Evolutionary conservation across 2,113 vertebrate genomes (phyloP).

Genomic region (Syngnathus floridae): DNA sequence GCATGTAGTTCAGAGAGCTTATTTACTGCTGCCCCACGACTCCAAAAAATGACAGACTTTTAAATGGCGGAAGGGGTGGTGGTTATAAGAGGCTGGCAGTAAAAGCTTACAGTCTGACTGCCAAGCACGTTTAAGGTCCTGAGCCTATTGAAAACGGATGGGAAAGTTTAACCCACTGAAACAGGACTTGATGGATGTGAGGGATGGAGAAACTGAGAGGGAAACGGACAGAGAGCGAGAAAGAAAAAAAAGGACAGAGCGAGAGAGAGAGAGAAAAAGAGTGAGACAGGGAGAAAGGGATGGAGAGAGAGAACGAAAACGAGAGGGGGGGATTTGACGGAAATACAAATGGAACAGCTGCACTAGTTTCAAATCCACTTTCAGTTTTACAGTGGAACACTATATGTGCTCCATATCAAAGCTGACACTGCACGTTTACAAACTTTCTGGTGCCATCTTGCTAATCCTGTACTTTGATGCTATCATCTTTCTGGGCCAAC

Average conservation of each 20-base stretch:
- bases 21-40: conserved; percentile 43
- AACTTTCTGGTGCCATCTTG: conserved; percentile 61
- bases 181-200: conserved; percentile 47
- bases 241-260: not conserved
- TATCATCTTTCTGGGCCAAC: conserved; percentile 54
- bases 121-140: conserved; percentile 61
- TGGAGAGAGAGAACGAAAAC: conserved; percentile 6
- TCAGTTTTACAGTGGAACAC: conserved; percentile 67
- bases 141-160: conserved; percentile 61
- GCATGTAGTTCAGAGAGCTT: conserved; percentile 42
- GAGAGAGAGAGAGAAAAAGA: conserved; percentile 11
- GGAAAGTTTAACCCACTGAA: conserved; percentile 62
- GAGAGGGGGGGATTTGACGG: conserved; percentile 8
- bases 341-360: conserved; percentile 63
- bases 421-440: conserved; percentile 56
- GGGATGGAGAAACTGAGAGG: conserved; percentile 9
- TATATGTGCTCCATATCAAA: conserved; percentile 49
- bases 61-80: conserved; percentile 47
- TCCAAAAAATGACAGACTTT: conserved; percentile 46
- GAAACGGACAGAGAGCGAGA: conserved; percentile 11
- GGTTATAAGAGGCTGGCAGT: conserved; percentile 56
- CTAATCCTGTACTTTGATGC: conserved; percentile 57
- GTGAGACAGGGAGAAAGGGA: conserved; percentile 14
- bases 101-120: conserved; percentile 56
- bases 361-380: conserved; percentile 49